Base-by-base conservation (phyloP, 2,888 invertebrate genomes). In the Ophion slaviceki region DNA sequence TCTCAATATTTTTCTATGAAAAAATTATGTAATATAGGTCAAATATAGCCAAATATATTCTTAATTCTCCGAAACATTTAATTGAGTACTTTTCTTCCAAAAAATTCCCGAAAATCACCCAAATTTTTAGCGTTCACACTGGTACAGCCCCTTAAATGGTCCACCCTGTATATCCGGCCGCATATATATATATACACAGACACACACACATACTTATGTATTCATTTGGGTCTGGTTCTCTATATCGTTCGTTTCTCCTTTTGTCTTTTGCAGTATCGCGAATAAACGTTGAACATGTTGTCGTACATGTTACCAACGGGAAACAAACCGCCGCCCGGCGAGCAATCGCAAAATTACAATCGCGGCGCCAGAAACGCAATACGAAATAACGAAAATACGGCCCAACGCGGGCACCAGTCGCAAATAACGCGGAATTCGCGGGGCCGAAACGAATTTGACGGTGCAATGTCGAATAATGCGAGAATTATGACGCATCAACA, bases 221-320 rank as follows among this genome's bases (percentile, higher is more conserved):
- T 47, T 47, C 1, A 47, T 47, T 47, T 14, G 47, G 47, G 14
- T 47, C 47, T 28, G 10, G 10, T 14, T 64, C 11, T 28, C 10
- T 20, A 14, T 64, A 64, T 14, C 28, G 24, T 64, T 32, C 14
- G 10, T 64, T 1, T 32, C 11, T 64, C 28, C 14, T 64, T 11
- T 67, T 11, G 6, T 40, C 8, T 24, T 11, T 24, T 68, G 20
- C 28, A 64, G 28, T 17, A 1, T 5, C 17, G 6, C 14, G 17
- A 10, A 64, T 3, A 64, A 28, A 32, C 36, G 64, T 17, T 32
- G 87, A 92, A 88, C 89, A 97, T 97, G 97, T 95, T 97, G 95
- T 97, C 97, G 89, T 97, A 97, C 93, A 97, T 97, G 96, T 95
- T 97, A 90, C 97, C 97, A 76, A 96, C 96, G 91, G 97, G 97